These are phyloP conservation scores for Chitala chitala DNA, from an alignment of 2,113 vertebrate species.

Conservation along the genomic window DNA sequence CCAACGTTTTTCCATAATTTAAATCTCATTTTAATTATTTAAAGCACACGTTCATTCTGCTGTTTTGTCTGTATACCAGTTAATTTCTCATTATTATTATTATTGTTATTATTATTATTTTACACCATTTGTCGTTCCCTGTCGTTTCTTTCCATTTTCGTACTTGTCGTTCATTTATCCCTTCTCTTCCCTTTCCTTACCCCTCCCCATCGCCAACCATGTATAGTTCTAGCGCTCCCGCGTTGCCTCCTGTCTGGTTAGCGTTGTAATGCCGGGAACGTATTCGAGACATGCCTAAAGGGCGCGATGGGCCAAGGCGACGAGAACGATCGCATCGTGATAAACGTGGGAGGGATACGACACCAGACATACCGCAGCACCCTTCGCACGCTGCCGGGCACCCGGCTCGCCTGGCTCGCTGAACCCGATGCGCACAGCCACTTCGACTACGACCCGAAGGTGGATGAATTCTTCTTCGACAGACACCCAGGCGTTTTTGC, in stretches of 20 bases:
- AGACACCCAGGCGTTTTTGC: conserved; percentile 83
- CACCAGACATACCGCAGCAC: conserved; percentile 91
- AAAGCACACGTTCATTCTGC: not conserved
- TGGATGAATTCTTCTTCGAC: conserved; percentile 85
- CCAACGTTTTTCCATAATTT: not conserved
- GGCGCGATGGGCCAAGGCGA: conserved; percentile 86
- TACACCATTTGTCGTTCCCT: not conserved
- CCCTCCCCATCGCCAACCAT: conserved; percentile 20
- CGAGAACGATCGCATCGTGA: conserved; percentile 88
- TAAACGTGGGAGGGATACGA: conserved; percentile 87
- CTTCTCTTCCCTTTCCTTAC: not conserved
- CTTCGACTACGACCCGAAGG: conserved; percentile 83
- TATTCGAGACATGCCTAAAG: conserved; percentile 69
- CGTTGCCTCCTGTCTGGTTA: conserved; percentile 44
- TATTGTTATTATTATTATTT: not conserved
- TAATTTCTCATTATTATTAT: not conserved
- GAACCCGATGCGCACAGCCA: conserved; percentile 86
- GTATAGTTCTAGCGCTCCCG: conserved; percentile 28
- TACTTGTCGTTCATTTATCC: not conserved
- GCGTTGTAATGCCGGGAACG: conserved; percentile 50
- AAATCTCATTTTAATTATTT: not conserved
- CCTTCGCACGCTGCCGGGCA: conserved; percentile 82
- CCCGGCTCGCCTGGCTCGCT: conserved; percentile 82
- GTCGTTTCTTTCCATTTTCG: not conserved
- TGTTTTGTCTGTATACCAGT: not conserved